phyloP scores from a whole-genome alignment of 2,113 vertebrate genomes.

The Gasterosteus nipponicus region DNA sequence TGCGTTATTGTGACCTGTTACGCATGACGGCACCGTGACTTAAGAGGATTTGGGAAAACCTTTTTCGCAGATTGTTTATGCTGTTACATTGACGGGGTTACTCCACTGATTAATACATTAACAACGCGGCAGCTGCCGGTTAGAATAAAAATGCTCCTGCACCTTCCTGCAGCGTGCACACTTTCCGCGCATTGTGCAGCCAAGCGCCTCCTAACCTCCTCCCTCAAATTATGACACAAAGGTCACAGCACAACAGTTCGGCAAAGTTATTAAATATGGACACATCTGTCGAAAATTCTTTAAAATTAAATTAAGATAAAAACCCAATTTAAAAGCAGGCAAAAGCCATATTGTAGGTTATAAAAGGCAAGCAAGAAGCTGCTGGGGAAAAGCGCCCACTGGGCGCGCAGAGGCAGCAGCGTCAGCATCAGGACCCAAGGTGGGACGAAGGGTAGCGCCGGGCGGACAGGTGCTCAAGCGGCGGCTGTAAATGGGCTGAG shows the following conservation, averaged over 20 bases:
- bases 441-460: slow-evolving; percentile 15
- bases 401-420: slow-evolving; percentile 15
- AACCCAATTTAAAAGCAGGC: neutral
- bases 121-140: slow-evolving; percentile 2
- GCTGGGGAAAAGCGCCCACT: slow-evolving; percentile 26
- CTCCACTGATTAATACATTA: slow-evolving; percentile 33
- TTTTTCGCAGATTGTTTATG: slow-evolving; percentile 58
- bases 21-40: slow-evolving; percentile 21
- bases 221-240: neutral
- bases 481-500: neutral
- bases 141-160: slow-evolving; percentile 8
- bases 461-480: slow-evolving; percentile 26
- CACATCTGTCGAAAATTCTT: slow-evolving; percentile 5
- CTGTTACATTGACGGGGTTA: neutral
- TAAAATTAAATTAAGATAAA: neutral
- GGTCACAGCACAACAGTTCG: slow-evolving; percentile 18
- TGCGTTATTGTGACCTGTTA: slow-evolving; percentile 1
- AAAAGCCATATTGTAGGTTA: neutral
- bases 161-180: neutral
- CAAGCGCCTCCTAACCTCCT: slow-evolving; percentile 7
- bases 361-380: slow-evolving; percentile 11
- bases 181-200: neutral
- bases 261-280: slow-evolving; percentile 28
- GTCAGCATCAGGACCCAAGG: slow-evolving; percentile 2
- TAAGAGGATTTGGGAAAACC: slow-evolving; percentile 66